Evolutionary conservation across 2,113 vertebrate genomes (phyloP).

Genomic region (Centrocercus urophasianus): DNA sequence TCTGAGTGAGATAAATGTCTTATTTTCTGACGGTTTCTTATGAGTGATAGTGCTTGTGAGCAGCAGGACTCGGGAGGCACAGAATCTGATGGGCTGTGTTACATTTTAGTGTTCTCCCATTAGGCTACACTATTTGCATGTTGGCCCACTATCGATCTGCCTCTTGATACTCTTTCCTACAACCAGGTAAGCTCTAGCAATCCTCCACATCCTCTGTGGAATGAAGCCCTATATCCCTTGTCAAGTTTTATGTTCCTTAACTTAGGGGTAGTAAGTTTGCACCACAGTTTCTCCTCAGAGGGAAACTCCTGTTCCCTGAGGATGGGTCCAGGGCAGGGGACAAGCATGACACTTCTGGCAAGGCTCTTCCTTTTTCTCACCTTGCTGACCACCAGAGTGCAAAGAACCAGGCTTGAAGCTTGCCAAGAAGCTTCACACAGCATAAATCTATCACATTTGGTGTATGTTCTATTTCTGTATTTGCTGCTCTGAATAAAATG

Average conservation of each 20-base stretch:
- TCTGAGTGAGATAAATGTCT: slow-evolving; percentile 9
- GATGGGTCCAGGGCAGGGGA: fast-evolving
- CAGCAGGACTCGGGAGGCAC: fast-evolving
- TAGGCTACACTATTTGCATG: not conserved
- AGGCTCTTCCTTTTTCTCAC: not conserved
- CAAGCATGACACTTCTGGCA: not conserved
- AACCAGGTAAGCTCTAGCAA: not conserved
- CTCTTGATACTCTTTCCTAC: not conserved
- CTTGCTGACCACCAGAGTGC: not conserved
- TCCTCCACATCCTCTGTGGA: not conserved
- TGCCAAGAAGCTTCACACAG: not conserved
- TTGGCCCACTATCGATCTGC: not conserved
- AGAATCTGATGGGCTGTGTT: not conserved
- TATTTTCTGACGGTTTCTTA: slow-evolving; percentile 1
- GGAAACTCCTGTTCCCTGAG: not conserved
- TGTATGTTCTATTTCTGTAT: not conserved
- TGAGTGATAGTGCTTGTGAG: not conserved
- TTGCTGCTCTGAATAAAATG: not conserved
- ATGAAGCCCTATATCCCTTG: not conserved
- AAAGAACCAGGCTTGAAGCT: not conserved
- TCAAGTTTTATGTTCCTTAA: not conserved
- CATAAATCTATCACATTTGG: not conserved
- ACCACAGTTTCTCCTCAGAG: not conserved
- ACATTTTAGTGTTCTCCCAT: not conserved
- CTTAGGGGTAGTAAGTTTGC: not conserved